These are phyloP conservation scores for Torymus auratus DNA, from an alignment of 2,888 invertebrate genomes.

Conservation along the genomic window DNA sequence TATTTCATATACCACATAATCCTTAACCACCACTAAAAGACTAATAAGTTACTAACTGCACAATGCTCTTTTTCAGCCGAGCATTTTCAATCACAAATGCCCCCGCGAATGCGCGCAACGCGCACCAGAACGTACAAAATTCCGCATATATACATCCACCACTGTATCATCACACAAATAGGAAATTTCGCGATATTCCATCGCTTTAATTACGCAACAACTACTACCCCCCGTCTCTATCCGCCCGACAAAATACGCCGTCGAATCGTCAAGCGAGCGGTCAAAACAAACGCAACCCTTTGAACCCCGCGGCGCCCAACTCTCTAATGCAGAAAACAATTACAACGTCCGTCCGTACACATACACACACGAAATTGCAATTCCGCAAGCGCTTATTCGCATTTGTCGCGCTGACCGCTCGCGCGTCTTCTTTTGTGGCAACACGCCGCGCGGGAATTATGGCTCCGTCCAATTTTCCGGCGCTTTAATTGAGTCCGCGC, in stretches of 20 bases:
- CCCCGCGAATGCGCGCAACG: too few species aligned
- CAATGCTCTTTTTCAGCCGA: too few species aligned
- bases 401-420: slow-evolving; percentile 38
- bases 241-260: not conserved
- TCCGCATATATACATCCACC: too few species aligned
- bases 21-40: too few species aligned
- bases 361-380: slow-evolving; percentile 32
- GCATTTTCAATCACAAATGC: too few species aligned
- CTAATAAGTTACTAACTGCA: too few species aligned
- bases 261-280: not conserved
- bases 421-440: slow-evolving; percentile 31
- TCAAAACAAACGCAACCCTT: not conserved
- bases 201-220: too few species aligned
- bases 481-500: slow-evolving; percentile 60
- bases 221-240: too few species aligned
- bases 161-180: too few species aligned
- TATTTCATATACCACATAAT: too few species aligned
- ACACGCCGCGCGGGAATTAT: slow-evolving; percentile 37
- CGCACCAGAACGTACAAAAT: too few species aligned
- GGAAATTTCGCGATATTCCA: too few species aligned
- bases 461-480: slow-evolving; percentile 67
- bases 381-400: slow-evolving; percentile 31
- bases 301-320: not conserved
- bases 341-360: slow-evolving; percentile 20
- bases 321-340: slow-evolving; percentile 46